These are phyloP conservation scores for Macrochelys suwanniensis DNA, from an alignment of 2,797 vertebrate species.

Conservation along the genomic window DNA sequence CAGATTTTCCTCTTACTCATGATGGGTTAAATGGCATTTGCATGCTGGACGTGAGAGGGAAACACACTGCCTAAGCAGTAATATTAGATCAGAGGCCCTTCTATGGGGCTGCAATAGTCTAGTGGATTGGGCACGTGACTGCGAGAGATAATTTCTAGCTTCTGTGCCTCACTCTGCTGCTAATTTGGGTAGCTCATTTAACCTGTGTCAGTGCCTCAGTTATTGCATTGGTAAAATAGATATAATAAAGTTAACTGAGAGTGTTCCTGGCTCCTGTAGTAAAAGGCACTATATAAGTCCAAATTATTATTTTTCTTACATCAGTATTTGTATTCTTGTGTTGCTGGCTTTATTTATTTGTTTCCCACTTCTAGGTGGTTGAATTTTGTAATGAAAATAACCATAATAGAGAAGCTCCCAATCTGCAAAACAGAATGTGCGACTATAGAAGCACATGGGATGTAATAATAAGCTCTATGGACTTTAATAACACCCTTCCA, in stretches of 20 bases:
- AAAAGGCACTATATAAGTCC: neutral
- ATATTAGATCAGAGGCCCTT: neutral
- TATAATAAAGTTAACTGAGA: neutral
- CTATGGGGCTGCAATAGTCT: neutral
- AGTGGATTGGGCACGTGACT: neutral
- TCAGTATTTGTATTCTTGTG: neutral
- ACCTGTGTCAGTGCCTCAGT: neutral
- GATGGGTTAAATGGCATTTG: neutral
- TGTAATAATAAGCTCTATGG: conserved; percentile 73
- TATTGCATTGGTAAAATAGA: neutral
- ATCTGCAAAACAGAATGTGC: conserved; percentile 80
- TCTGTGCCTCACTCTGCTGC: neutral
- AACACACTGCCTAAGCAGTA: neutral
- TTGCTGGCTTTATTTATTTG: neutral
- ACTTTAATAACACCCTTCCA: conserved; percentile 63
- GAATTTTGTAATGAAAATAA: conserved; percentile 77
- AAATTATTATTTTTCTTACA: neutral
- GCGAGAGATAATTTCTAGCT: neutral
- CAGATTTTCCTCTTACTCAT: neutral
- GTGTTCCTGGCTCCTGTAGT: neutral
- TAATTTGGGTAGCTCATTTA: neutral
- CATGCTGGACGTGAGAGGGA: neutral
- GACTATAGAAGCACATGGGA: conserved; percentile 76
- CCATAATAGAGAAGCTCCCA: conserved; percentile 81
- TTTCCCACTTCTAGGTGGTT: conserved; percentile 69